These are phyloP conservation scores for Muricea muricata DNA, from an alignment of 92 coral and sea anemone genomes.

Conservation along the genomic window DNA sequence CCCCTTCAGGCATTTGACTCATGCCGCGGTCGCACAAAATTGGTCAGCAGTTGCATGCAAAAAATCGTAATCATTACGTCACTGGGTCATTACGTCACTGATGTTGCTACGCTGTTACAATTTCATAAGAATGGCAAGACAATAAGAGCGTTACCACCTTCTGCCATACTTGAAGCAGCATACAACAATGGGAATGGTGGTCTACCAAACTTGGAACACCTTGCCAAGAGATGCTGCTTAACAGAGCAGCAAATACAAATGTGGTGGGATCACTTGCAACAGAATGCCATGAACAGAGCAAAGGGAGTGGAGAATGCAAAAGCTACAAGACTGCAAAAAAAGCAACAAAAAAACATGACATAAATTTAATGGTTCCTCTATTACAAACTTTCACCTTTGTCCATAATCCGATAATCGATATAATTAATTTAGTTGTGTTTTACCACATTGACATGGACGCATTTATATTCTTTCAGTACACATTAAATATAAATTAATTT, in stretches of 20 bases:
- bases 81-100: conserved; percentile 40
- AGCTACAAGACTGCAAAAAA: conserved; percentile 10
- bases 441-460: no score
- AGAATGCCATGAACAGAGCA: conserved; percentile 17
- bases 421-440: neutral
- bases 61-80: no score
- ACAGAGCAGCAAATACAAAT: conserved; percentile 2
- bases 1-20: no score
- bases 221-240: conserved; percentile 20
- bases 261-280: conserved; percentile 25
- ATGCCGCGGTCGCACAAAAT: no score
- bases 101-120: conserved; percentile 1
- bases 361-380: conserved; percentile 2
- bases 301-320: conserved; percentile 14
- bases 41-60: no score
- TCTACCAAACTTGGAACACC: neutral
- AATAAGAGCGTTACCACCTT: neutral
- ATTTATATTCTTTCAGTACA: neutral
- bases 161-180: neutral
- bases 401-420: no score
- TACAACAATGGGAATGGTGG: neutral
- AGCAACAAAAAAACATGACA: neutral
- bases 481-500: neutral
- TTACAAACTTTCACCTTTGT: conserved; percentile 1
- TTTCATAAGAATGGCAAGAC: conserved; percentile 1